Base-by-base conservation (phyloP, 2,797 vertebrate genomes). In the Premnoplex brunnescens region DNA sequence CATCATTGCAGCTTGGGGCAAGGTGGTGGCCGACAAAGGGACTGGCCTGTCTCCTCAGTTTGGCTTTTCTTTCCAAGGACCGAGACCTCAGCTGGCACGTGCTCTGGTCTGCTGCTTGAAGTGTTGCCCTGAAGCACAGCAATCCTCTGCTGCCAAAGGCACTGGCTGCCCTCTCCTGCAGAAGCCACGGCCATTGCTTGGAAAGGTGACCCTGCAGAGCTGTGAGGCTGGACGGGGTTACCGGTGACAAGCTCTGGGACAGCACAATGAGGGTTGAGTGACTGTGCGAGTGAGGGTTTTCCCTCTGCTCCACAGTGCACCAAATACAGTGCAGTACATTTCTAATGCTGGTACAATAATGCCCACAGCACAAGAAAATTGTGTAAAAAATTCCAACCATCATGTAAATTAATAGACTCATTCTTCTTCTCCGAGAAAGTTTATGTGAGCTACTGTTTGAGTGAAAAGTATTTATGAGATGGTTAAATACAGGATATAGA, bases 181-280 rank as follows among this genome's bases (percentile, higher is more conserved):
- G 67, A 43, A 67, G 19, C 22, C 23, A 14, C 7, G 12, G 52
- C 10, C 15, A 8, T 39, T 27, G 27, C 24, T 52, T 2, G 10
- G 32, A 30, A 58, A 63, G 17, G 14, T 22, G 27, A 37, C 11
- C 12, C 37, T 67, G 69, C 15, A 34, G 59, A 62, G 46, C 2
- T 19, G 4, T 2, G 7, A 60, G 28, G 13, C n/a, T 43, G 34
- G 58, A 20, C 18, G 37, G 10, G 12, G 6, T 23, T 46, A 28
- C 12, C 46, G 24, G 46, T 24, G 46, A 48, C 46, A 48, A 48
- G 46, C 22, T 23, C 46, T 48, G 46, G 46, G 21, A 26, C 24
- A 54, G 44, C 39, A n/a, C 2, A 7, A 2, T 1, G 2, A 59
- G 3, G 3, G 43, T 16, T n/a, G 27, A 64, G 26, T 23, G 56